Percentiles rank a stretch among this genome's conserved stretches.
Evolutionary conservation across 2,797 vertebrate genomes (phyloP).

Genomic region (Loris lydekkerianus): DNA sequence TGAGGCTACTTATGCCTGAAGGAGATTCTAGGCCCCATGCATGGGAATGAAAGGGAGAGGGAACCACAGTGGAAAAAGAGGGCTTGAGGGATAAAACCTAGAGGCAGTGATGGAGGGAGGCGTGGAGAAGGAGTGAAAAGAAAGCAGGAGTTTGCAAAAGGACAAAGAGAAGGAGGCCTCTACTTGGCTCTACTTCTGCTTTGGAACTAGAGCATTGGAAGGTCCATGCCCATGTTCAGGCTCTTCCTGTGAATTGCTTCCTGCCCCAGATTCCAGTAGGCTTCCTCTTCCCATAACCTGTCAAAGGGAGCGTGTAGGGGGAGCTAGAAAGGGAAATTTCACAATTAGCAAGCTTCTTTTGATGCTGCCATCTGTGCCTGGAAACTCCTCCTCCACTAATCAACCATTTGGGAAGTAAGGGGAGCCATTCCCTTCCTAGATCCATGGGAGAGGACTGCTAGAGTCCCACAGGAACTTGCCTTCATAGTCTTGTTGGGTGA

Average conservation of each 20-base stretch:
- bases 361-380: slow-evolving; percentile 40
- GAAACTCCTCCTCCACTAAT: background rate
- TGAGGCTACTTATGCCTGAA: background rate
- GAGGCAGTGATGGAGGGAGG: background rate
- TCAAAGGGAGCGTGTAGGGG: slow-evolving; percentile 8
- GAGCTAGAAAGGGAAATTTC: slow-evolving; percentile 58
- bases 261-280: background rate
- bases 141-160: background rate
- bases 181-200: background rate
- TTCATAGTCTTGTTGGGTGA: background rate
- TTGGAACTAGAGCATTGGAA: background rate
- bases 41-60: background rate
- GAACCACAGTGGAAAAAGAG: background rate
- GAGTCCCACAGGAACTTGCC: background rate
- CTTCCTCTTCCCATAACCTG: slow-evolving; percentile 44
- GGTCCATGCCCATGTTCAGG: background rate
- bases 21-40: background rate
- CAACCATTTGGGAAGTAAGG: slow-evolving; percentile 41
- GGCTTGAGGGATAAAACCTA: background rate
- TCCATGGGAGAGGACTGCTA: background rate
- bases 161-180: background rate
- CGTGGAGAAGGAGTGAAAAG: background rate
- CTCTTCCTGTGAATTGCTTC: slow-evolving; percentile 5
- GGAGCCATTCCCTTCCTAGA: background rate
- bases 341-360: slow-evolving; percentile 63